These are phyloP conservation scores for Sebastes melanostomus DNA, from an alignment of 2,797 vertebrate genomes.

Conservation along the genomic window DNA sequence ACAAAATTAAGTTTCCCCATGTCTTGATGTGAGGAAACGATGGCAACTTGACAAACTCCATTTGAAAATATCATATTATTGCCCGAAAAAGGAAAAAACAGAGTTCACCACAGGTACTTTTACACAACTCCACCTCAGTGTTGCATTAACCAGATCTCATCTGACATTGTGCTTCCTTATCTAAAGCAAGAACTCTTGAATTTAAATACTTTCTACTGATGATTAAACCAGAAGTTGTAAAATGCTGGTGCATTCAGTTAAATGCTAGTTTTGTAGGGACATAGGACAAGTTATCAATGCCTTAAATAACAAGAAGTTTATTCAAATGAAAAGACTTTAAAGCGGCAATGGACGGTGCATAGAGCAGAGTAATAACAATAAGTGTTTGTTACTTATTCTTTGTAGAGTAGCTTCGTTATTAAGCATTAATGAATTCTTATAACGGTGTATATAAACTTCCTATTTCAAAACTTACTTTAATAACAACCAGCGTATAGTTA, in stretches of 20 bases:
- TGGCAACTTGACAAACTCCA: conserved; percentile 38
- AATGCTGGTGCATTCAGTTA: background rate
- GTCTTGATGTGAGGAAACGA: conserved; percentile 56
- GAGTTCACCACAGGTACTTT: conserved; percentile 16
- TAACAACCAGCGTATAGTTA: background rate
- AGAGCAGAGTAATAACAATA: background rate
- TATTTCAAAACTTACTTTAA: background rate
- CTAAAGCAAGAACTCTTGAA: background rate
- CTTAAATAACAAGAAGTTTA: background rate
- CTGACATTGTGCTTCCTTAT: background rate
- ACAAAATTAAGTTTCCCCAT: conserved; percentile 57
- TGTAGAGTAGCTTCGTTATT: background rate
- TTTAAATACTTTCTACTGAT: background rate
- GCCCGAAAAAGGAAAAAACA: background rate
- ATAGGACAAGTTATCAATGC: background rate
- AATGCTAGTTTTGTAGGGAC: background rate
- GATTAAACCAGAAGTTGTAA: background rate
- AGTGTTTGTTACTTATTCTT: background rate
- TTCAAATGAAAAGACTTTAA: background rate
- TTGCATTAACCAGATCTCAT: background rate
- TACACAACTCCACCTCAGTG: conserved; percentile 2
- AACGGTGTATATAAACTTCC: background rate
- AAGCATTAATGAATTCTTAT: background rate
- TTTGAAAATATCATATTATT: conserved; percentile 40
- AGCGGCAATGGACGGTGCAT: background rate